Conservation (phyloP, 1,140 invertebrate species). For the Atopsyche davidsoni region DNA sequence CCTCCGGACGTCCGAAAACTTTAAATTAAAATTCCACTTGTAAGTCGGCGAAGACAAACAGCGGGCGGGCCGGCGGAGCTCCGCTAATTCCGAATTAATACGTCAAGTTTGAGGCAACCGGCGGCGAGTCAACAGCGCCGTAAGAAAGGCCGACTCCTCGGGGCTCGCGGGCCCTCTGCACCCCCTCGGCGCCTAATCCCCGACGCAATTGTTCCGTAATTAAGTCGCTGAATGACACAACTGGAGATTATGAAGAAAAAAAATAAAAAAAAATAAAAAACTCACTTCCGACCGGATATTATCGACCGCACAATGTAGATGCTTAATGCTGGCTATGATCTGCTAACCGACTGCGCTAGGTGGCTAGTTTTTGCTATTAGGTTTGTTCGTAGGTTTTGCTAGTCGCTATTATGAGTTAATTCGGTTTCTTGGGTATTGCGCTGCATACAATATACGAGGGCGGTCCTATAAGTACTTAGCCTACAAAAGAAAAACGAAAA, state of each 20-base stretch:
- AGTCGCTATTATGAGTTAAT: too few relatives aligned
- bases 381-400: too few relatives aligned
- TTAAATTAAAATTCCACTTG: conserved; percentile 16
- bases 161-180: background rate
- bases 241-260: too few relatives aligned
- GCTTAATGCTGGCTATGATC: background rate
- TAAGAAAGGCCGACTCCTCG: background rate
- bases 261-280: too few relatives aligned
- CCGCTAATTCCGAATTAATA: conserved; percentile 19
- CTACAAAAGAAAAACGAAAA: too few relatives aligned
- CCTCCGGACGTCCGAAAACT: conserved; percentile 16
- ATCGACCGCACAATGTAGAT: background rate
- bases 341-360: background rate
- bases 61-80: background rate
- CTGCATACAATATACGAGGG: too few relatives aligned
- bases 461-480: too few relatives aligned
- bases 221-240: too few relatives aligned
- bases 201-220: background rate
- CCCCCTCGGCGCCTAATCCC: background rate
- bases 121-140: background rate
- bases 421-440: too few relatives aligned
- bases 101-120: conserved; percentile 8
- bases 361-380: too few relatives aligned
- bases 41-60: conserved; percentile 15
- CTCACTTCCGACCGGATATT: too few relatives aligned